Evolutionary conservation across 2,888 invertebrate species (phyloP).

Genomic region (Yponomeuta malinellus): DNA sequence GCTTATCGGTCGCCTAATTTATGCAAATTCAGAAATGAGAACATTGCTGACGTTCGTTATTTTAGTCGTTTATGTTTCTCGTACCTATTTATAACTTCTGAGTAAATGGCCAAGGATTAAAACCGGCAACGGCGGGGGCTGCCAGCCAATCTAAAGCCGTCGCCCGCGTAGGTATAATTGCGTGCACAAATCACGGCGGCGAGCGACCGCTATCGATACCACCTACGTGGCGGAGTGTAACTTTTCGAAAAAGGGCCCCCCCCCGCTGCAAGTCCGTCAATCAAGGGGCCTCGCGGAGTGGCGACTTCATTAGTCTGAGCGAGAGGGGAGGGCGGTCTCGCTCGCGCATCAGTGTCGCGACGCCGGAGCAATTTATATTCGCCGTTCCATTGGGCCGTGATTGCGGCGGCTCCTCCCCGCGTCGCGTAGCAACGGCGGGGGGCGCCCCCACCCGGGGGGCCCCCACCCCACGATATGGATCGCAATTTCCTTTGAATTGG

Average conservation of each 20-base stretch:
- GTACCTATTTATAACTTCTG: not conserved
- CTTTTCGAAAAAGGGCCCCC: slow-evolving; percentile 64
- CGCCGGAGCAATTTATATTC: slow-evolving; percentile 75
- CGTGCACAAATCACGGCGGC: slow-evolving; percentile 56
- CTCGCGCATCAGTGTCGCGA: slow-evolving; percentile 62
- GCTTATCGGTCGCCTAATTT: no score
- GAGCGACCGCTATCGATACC: slow-evolving; percentile 45
- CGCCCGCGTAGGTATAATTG: slow-evolving; percentile 35
- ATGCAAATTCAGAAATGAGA: no score
- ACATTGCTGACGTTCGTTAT: no score
- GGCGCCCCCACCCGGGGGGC: slow-evolving; percentile 39
- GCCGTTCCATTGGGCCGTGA: slow-evolving; percentile 77
- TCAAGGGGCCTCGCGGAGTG: slow-evolving; percentile 60
- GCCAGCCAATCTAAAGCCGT: slow-evolving; percentile 35
- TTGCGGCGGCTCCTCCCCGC: slow-evolving; percentile 78
- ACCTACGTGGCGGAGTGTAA: slow-evolving; percentile 40
- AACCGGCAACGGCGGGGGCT: not conserved
- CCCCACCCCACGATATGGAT: slow-evolving; percentile 66
- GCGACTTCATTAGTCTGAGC: slow-evolving; percentile 70
- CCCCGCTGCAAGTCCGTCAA: slow-evolving; percentile 51
- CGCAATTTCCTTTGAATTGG: slow-evolving; percentile 78
- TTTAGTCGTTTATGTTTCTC: no score
- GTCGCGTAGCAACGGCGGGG: slow-evolving; percentile 78
- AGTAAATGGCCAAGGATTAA: not conserved
- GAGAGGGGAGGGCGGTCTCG: slow-evolving; percentile 42